Conservation (phyloP, 2,888 invertebrate species). For the Tetragnatha montana region DNA sequence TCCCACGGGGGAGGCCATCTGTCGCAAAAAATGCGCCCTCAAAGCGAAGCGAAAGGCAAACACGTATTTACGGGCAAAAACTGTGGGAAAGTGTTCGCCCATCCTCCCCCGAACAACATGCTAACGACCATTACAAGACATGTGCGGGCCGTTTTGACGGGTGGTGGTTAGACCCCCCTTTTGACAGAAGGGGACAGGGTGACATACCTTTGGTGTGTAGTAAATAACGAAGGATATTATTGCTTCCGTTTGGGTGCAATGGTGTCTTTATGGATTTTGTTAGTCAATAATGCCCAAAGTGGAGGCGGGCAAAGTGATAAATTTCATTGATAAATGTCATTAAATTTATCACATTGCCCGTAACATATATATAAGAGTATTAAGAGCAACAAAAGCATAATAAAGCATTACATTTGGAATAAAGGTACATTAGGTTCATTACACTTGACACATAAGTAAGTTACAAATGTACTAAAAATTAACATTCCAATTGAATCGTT, state of each 20-base stretch:
- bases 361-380: too few relatives aligned
- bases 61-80: not conserved
- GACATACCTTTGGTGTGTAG: not conserved
- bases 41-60: not conserved
- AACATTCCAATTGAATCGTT: too few relatives aligned
- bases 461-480: too few relatives aligned
- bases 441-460: too few relatives aligned
- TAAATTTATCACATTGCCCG: too few relatives aligned
- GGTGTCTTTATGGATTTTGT: not conserved
- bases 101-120: not conserved
- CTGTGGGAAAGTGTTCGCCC: conserved; percentile 28
- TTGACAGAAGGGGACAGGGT: not conserved
- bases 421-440: too few relatives aligned
- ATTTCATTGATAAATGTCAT: too few relatives aligned
- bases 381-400: too few relatives aligned
- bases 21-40: not conserved
- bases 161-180: not conserved
- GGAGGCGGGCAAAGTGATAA: too few relatives aligned
- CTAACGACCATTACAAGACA: conserved; percentile 13
- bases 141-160: conserved; percentile 35
- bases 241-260: conserved; percentile 34
- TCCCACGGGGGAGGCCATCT: not conserved
- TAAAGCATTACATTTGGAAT: too few relatives aligned
- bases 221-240: not conserved
- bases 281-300: too few relatives aligned